Evolutionary conservation across 2,888 invertebrate genomes (phyloP), one percentile per base, ranked within the genome.

Genomic region (Lochmaea capreae): DNA sequence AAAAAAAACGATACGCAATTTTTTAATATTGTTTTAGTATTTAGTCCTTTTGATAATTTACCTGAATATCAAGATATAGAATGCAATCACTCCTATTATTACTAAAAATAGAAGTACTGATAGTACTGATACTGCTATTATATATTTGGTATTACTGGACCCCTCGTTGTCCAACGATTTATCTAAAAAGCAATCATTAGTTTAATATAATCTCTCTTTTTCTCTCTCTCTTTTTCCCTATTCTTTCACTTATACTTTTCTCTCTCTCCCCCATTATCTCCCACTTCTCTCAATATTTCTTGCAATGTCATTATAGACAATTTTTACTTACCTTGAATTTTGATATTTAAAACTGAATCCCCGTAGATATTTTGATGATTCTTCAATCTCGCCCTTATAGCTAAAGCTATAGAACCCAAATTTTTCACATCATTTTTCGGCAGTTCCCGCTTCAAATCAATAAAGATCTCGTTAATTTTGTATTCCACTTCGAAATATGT

Each of bases 71-170:
- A 83, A 79, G 46, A 77, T 83, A 79, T 84, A 86, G 62, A 82
- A 83, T n/a, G 78, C 80, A 43, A 79, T 72, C n/a, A 79, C 79
- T 73, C 80, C 85, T 52, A 80, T 75, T n/a, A 86, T 77, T 14
- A 82, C 65, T 5, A 81, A 69, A 12, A 82, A 78, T 43, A 86
- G 73, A 26, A 85, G 65, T 11, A 82, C 79, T n/a, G 82, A 81
- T 49, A 87, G 75, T 58, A 86, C 80, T 2, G 83, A 79, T 12
- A 86, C 81, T n/a, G 82, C 84, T 16, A 81, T 82, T 22, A 86
- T 82, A 59, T 82, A 82, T 42, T 84, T 84, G 1, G 69, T 69
- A 2, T 54, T 22, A 54, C 46, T 66, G 3, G 71, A 39, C 39
- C 74, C 77, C 52, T 79, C 42, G 16, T 63, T 54, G n/a, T 43